A percentile compares a stretch with the other conserved stretches of the same genome.
phyloP scores from a whole-genome alignment of 2,113 vertebrate genomes.

The Uria lomvia region DNA sequence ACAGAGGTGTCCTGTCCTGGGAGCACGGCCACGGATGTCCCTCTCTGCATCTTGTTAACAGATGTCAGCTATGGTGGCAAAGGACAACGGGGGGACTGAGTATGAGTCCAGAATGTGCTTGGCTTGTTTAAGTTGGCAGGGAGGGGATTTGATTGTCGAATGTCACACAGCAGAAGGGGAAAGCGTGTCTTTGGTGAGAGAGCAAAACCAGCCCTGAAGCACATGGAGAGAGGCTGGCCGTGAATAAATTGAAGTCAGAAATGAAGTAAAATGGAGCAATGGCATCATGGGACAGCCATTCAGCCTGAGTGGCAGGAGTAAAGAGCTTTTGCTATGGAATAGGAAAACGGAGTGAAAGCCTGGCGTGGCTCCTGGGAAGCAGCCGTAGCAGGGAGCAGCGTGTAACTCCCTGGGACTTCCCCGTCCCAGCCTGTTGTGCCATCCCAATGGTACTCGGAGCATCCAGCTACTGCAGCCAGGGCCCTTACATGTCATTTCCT shows the following conservation, averaged over 20 bases:
- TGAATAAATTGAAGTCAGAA: background rate
- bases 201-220: background rate
- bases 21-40: background rate
- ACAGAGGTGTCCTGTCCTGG: background rate
- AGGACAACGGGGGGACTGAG: rapidly evolving
- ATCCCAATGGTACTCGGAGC: background rate
- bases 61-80: background rate
- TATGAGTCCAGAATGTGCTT: background rate
- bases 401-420: background rate
- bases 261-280: background rate
- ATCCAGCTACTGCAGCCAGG: background rate
- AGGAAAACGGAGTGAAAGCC: background rate
- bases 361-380: background rate
- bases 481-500: background rate
- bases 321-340: background rate
- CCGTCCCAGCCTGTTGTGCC: background rate
- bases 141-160: background rate
- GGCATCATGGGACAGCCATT: background rate
- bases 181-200: background rate
- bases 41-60: background rate
- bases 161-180: background rate
- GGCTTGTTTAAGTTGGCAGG: background rate
- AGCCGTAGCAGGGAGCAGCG: background rate
- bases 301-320: background rate
- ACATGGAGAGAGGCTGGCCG: background rate